Percentiles rank a stretch among this genome's conserved stretches.
Evolutionary conservation across 1,140 invertebrate species (phyloP).

Genomic region (Globodera ellingtonae): DNA sequence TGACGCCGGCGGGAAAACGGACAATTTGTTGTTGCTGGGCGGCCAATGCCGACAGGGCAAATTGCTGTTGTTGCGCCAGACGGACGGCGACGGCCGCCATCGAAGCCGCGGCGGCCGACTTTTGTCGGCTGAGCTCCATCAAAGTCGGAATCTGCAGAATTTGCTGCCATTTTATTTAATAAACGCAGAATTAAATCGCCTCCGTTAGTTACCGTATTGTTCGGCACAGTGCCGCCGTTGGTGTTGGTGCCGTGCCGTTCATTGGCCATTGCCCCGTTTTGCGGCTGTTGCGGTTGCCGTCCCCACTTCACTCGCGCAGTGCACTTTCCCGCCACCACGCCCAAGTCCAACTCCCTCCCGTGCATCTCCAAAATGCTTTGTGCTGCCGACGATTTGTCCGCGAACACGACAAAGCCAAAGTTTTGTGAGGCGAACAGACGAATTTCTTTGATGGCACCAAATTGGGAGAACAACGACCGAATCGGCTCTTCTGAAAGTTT

Average conservation of each 20-base stretch:
- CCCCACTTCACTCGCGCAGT: conserved; percentile 30
- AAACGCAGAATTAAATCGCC: not conserved
- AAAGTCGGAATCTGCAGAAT: not conserved
- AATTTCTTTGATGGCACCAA: conserved; percentile 94
- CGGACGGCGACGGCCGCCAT: not conserved
- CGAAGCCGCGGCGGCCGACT: not conserved
- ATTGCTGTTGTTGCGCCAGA: conserved; percentile 12
- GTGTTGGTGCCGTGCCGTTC: not conserved
- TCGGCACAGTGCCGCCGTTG: not conserved
- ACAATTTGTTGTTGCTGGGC: conserved; percentile 15
- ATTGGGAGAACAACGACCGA: conserved; percentile 90
- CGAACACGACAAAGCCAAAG: conserved; percentile 96
- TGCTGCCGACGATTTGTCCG: conserved; percentile 76
- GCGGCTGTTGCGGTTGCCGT: conserved; percentile 3
- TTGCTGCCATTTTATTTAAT: not conserved
- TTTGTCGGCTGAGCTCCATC: conserved; percentile 19
- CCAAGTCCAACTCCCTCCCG: conserved; percentile 32
- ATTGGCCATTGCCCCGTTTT: conserved; percentile 10
- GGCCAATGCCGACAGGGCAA: not conserved
- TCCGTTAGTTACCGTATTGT: not conserved
- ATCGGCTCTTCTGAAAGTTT: conserved; percentile 80
- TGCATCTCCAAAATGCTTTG: conserved; percentile 36
- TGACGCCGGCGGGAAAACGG: not conserved
- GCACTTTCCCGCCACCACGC: conserved; percentile 18
- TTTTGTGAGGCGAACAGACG: conserved; percentile 98